These are phyloP conservation scores for Esperia sulphurella DNA, from an alignment of 2,888 invertebrate genomes.

Conservation along the genomic window DNA sequence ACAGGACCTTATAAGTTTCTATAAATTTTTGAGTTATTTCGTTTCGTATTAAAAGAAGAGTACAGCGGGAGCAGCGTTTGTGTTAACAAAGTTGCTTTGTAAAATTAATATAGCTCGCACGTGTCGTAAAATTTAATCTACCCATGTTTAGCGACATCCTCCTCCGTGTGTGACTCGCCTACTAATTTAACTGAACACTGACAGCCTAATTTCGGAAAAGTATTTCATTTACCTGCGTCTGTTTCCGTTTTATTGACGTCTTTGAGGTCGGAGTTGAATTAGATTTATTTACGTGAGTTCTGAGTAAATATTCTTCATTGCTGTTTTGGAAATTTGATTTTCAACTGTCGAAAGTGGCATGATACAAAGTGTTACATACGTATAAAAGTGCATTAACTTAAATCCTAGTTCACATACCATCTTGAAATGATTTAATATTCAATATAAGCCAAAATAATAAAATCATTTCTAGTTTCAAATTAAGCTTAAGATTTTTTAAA, in stretches of 20 bases:
- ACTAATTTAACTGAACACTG: slow-evolving; percentile 23
- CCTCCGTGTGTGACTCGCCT: slow-evolving; percentile 20
- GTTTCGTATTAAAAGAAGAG: background rate
- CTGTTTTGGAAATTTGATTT: too few relatives aligned
- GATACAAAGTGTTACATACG: too few relatives aligned
- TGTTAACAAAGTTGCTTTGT: slow-evolving; percentile 29
- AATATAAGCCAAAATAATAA: too few relatives aligned
- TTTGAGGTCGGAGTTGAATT: too few relatives aligned
- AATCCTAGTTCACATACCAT: background rate
- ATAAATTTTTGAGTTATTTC: too few relatives aligned
- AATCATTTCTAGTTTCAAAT: too few relatives aligned
- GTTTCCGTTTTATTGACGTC: background rate
- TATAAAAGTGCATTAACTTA: too few relatives aligned
- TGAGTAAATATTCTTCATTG: too few relatives aligned
- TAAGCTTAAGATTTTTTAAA: too few relatives aligned
- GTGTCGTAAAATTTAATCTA: slow-evolving; percentile 29
- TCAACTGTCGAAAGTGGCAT: too few relatives aligned
- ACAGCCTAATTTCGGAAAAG: slow-evolving; percentile 19
- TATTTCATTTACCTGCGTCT: background rate
- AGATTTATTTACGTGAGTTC: too few relatives aligned
- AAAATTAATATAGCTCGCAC: slow-evolving; percentile 30
- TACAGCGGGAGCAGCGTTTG: background rate
- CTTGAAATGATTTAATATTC: background rate
- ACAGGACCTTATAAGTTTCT: too few relatives aligned
- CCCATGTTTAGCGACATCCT: slow-evolving; percentile 22